A percentile compares a stretch with the other conserved stretches of the same genome.
phyloP scores from a whole-genome alignment of 2,888 invertebrate genomes.

The Frankliniella intonsa region DNA sequence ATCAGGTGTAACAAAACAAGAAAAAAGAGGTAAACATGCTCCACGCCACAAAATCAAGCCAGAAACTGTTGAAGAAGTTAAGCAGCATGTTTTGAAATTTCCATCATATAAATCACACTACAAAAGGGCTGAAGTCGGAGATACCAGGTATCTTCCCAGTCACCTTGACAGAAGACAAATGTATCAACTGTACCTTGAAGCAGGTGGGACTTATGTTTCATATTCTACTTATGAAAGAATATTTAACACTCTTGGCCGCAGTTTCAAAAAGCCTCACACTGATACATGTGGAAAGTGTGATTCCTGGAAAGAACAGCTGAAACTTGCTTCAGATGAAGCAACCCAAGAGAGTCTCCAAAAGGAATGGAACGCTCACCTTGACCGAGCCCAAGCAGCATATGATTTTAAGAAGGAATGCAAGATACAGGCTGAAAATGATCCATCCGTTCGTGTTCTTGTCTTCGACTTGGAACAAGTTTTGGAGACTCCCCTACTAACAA shows the following conservation, averaged over 20 bases:
- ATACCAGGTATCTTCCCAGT: background rate
- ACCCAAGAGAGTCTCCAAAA: too few species aligned
- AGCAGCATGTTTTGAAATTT: background rate
- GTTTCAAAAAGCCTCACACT: background rate
- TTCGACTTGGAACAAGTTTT: slow-evolving; percentile 40
- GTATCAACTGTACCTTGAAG: background rate
- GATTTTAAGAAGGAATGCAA: slow-evolving; percentile 32
- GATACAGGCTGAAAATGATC: slow-evolving; percentile 21
- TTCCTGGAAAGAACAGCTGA: background rate
- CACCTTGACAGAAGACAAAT: background rate
- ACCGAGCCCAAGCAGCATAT: slow-evolving; percentile 34
- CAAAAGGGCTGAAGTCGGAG: background rate
- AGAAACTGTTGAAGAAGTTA: background rate
- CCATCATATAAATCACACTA: slow-evolving; percentile 7
- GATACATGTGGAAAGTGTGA: background rate
- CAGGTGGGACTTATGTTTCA: background rate
- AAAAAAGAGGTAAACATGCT: background rate
- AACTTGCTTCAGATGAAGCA: slow-evolving; percentile 23
- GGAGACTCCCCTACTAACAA: slow-evolving; percentile 40
- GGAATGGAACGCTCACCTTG: slow-evolving; percentile 29
- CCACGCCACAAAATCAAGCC: background rate
- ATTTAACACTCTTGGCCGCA: background rate
- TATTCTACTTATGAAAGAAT: background rate
- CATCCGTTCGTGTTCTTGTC: slow-evolving; percentile 28
- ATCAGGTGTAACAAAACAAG: background rate